Evolutionary conservation across 2,888 invertebrate genomes (phyloP), one percentile per base, ranked within the genome.

Genomic region (Orthosia gothica): DNA sequence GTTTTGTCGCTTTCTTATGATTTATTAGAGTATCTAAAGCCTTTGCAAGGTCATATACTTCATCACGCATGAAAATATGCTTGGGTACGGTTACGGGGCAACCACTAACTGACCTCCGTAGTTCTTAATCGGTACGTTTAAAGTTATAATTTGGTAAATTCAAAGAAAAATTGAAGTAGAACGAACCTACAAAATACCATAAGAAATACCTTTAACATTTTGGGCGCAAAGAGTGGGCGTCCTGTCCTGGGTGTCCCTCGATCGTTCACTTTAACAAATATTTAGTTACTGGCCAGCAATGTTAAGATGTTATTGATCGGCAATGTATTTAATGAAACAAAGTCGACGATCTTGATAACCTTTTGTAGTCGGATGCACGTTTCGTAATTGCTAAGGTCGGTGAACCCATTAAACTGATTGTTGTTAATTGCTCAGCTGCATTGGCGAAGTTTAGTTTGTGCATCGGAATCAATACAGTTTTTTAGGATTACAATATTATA

Each of bases 391-490:
- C 7, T 58, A 15, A 54, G 58, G 65, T 82, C 63, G 16, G 20
- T 61, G 69, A 69, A 72, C 68, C 52, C 62, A 72, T 80, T 69
- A 23, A 68, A 58, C 65, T 54, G 23, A 69, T 82, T 68, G 52
- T 65, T 71, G 52, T 62, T 71, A 69, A 71, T 80, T 77, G 68
- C 65, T 50, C 59, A 58, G 67, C 66, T 68, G 68, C 72, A 72
- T 54, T 80, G 82, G n/a, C 57, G 57, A 26, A 61, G 66, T 70
- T 67, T 13, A 20, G 11, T 64, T 68, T 20, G 59, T 70, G 55
- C 47, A 61, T 61, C 47, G 54, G 26, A 59, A 59, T 76, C 50
- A 63, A 81, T 66, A 54, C 45, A 20, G 49, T 9, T 68, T 4
- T 7, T 47, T 26, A 50, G 18, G 11, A 49, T 20, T 9, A 45